Evolutionary conservation across 2,888 invertebrate genomes (phyloP), one percentile per base, ranked within the genome.

Genomic region (Xylophagus ater): DNA sequence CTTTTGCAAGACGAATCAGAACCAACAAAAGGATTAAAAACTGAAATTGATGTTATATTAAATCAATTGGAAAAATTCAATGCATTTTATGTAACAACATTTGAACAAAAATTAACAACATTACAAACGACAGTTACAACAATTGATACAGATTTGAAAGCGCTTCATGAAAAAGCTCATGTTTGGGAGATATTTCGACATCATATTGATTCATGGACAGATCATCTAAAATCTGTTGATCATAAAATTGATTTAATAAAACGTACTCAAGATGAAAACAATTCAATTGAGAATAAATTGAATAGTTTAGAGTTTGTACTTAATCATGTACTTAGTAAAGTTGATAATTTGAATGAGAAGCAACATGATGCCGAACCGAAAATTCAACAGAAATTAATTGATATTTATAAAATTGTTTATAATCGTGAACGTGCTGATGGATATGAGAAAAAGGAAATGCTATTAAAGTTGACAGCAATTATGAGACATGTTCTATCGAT

Each of bases 171-270:
- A 47, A 61, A 69, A 34, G 66, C 70, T 0, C 68, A 69, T 43
- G 65, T 66, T 4, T 71, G 71, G 71, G 67, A 69, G 37, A 68
- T 69, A 19, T 68, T 70, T 49, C 68, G 68, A 44, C 63, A 69
- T 45, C 70, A 70, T 48, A 66, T 70, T 26, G 59, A 67, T 12
- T 65, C 70, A 0, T 71, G 71, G 71, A 70, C 69, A 42, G 69
- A 70, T 25, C 69, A 69, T 46, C 62, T 71, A 41, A 66, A 66
- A 42, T 57, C 66, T 3, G 51, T 69, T 8, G 70, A 70, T 50
- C 61, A 65, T 44, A 71, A 71, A 54, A 54, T 72, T 15, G 66
- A 66, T 42, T 57, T 70, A 21, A 59, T 73, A 10, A 66, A 61
- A 52, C 66, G 65, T 4, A 46, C 51, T 1, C 53, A 60, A 40